Base-by-base conservation (phyloP, 2,888 invertebrate species). In the Melipona beecheii region DNA sequence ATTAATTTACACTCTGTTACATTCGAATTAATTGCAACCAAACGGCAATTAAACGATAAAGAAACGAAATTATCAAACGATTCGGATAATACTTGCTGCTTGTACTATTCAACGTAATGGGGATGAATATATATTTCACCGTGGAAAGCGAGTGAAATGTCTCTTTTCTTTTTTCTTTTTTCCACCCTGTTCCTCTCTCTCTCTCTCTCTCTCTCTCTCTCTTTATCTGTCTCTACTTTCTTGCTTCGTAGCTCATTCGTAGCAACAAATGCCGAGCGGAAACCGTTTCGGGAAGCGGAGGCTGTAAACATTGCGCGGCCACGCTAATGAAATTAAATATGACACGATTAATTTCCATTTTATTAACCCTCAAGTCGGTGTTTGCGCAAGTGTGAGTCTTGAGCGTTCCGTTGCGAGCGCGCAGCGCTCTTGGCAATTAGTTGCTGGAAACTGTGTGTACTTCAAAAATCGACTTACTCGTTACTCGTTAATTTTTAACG, bases 11-110 rank as follows among this genome's bases (percentile, higher is more conserved):
- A 49, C 36, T 69, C 9, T 43, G 11, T 43, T 43, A 43, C 43
- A 43, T 43, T 43, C 43, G 11, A 43, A 43, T 43, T 43, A 43
- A 43, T 43, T 43, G 9, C 43, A 56, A 79, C 64, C 52, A n/a
- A n/a, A n/a, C n/a, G 11, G 36, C 24, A 31, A 36, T 49, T 24
- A 70, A 56, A 80, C 78, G 69, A 64, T 21, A n/a, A 60, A 52
- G 36, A 50, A 65, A 77, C 56, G 64, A 77, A 77, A 80, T 56
- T 70, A 70, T 43, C 70, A n/a, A 54, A 19, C 36, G 70, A 80
- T 17, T 24, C 68, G 19, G 31, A 21, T 27, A 50, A 54, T 56
- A 27, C 17, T 17, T 17, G 4, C 6, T 24, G 6, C 17, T 9
- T 17, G 1, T 50, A 36, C 13, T 70, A 50, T 65, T 64, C 24